Evolutionary conservation across 30 jellyfish, hydroid and myxozoan genomes (phyloP).

Genomic region (Pseudorhiza aurosa): DNA sequence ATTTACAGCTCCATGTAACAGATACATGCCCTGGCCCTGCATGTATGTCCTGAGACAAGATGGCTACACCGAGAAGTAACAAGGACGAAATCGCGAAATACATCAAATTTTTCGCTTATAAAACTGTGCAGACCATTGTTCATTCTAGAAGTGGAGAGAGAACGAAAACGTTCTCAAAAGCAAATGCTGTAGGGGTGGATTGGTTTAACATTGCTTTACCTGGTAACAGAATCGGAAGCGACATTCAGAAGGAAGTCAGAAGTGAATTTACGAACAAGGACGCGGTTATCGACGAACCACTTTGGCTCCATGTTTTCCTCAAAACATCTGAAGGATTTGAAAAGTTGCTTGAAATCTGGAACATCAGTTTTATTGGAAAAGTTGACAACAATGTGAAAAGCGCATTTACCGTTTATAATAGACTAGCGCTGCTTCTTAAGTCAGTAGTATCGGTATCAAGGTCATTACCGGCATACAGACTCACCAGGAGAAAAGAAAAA

Average conservation of each 20-base stretch:
- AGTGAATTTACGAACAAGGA: slow-evolving; percentile 58
- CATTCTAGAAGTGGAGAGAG: slow-evolving; percentile 89
- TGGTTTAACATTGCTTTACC: slow-evolving; percentile 95
- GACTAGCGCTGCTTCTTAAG: slow-evolving; percentile 76
- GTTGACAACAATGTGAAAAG: slow-evolving; percentile 50
- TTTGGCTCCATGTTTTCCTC: slow-evolving; percentile 69
- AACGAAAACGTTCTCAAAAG: slow-evolving; percentile 68
- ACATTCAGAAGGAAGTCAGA: slow-evolving; percentile 67
- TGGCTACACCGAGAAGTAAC: not conserved
- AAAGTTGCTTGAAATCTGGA: slow-evolving; percentile 91
- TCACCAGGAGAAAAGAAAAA: slow-evolving; percentile 71
- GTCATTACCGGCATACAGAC: slow-evolving; percentile 81
- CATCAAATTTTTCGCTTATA: slow-evolving; percentile 80
- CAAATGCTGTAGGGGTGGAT: slow-evolving; percentile 92
- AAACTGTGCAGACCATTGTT: slow-evolving; percentile 77
- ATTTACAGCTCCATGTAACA: too few species aligned
- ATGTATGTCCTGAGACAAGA: not conserved
- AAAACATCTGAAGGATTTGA: slow-evolving; percentile 87
- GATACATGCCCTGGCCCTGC: too few species aligned
- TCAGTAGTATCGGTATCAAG: slow-evolving; percentile 80
- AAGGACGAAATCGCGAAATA: slow-evolving; percentile 81
- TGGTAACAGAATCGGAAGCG: slow-evolving; percentile 47
- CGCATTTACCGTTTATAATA: slow-evolving; percentile 81
- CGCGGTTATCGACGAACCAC: slow-evolving; percentile 71
- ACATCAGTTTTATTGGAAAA: slow-evolving; percentile 31